A percentile compares a stretch with the other conserved stretches of the same genome.
Conservation (phyloP, 2,797 vertebrate genomes). For the Scarus forsteni region DNA sequence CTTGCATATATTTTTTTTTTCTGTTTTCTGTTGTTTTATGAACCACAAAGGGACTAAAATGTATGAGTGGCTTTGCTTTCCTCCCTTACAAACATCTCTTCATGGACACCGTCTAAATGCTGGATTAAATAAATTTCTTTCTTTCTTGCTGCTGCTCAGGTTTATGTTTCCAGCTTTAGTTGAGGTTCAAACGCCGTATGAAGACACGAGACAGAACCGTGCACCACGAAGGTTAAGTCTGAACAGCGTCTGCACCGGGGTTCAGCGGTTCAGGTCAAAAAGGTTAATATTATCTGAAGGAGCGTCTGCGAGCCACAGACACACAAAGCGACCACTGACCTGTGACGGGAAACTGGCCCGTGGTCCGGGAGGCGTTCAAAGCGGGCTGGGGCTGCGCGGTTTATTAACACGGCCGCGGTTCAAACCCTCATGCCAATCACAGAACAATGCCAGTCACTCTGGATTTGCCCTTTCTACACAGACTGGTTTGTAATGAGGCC, state of each 20-base stretch:
- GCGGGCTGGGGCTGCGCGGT: constrained; percentile 26
- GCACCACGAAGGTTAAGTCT: constrained; percentile 31
- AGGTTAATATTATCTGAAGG: constrained; percentile 70
- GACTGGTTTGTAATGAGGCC: constrained; percentile 77
- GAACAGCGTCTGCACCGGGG: constrained; percentile 37
- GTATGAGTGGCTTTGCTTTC: too few species aligned
- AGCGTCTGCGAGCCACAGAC: constrained; percentile 51
- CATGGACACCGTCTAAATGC: too few species aligned
- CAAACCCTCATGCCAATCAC: constrained; percentile 75
- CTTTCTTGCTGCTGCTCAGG: neutral
- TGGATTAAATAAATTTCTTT: neutral
- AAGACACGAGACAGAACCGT: constrained; percentile 12
- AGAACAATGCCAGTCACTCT: constrained; percentile 83
- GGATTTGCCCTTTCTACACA: constrained; percentile 72
- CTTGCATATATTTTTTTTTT: too few species aligned
- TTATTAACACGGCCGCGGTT: constrained; percentile 52
- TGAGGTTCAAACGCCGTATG: neutral
- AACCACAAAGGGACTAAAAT: too few species aligned
- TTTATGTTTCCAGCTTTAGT: constrained; percentile 3
- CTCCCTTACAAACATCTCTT: too few species aligned
- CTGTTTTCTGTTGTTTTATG: too few species aligned
- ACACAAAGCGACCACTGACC: constrained; percentile 79
- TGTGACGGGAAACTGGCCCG: constrained; percentile 68
- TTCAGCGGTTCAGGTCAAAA: constrained; percentile 70
- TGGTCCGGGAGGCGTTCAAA: constrained; percentile 56